Evolutionary conservation across 2,113 vertebrate genomes (phyloP), one percentile per base, ranked within the genome.

Genomic region (Eulemur macaco): DNA sequence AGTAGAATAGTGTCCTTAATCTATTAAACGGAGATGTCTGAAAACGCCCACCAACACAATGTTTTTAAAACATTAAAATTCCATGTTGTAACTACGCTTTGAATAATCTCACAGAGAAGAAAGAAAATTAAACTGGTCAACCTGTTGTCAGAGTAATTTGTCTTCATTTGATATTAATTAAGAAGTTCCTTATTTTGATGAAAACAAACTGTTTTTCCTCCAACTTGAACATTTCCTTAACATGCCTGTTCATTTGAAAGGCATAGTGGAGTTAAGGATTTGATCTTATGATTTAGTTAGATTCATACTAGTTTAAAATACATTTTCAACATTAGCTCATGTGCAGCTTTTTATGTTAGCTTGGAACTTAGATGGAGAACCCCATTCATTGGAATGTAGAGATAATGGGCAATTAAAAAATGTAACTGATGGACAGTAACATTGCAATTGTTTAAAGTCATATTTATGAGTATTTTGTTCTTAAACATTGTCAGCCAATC

Each of bases 161-260:
- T 87, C 45, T 95, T 96, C 71, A 58, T 89, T 80, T 91, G 52
- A 2, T 82, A 64, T 91, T 89, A 82, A 86, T 76, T 84, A 86
- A 60, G 52, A 45, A 58, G 8, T 14, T 37, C 15, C 39, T 92
- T 88, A 80, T n/a, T 97, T 93, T 89, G 14, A 86, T 84, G 10
- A 68, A 45, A 89, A 54, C 69, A 23, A 34, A 23, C 3, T 39
- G 8, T 21, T 25, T 52, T 21, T 18, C 6, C 12, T 10, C 4
- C 20, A 39, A 5, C 15, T 31, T 56, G 54, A 56, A 95, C 56
- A 12, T 91, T 93, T 90, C 17, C 34, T 76, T 84, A 78, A 54
- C 7, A 87, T 23, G 50, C 12, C 3, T 84, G 21, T 74, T 92
- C 31, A 69, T 78, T 96, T 86, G 69, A 68, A 87, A 90, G 56